Conservation (phyloP, 2,797 vertebrate species). For the Petrocephalus sullivani region DNA sequence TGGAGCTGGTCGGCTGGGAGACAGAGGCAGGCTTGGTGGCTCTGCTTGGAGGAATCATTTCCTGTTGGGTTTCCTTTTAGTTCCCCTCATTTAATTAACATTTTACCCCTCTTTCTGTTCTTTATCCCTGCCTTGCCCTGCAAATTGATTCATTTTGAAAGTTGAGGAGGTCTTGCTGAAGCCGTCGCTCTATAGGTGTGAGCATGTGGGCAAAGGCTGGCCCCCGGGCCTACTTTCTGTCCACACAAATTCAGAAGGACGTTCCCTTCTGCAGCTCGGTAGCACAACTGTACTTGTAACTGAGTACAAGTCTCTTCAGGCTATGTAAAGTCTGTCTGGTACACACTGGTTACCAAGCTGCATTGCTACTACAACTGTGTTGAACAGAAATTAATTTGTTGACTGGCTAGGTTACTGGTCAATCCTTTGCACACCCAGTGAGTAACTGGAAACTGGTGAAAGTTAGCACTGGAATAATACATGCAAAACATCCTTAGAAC, state of each 20-base stretch:
- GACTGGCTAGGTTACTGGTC: not conserved
- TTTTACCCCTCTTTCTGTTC: not conserved
- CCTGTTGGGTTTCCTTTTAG: not conserved
- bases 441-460: not conserved
- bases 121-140: not conserved
- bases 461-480: not conserved
- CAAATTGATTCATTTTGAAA: not conserved
- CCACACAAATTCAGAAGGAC: not conserved
- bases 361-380: not conserved
- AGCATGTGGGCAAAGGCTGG: not conserved
- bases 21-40: not conserved
- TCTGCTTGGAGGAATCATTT: not conserved
- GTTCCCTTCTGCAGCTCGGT: not conserved
- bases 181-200: not conserved
- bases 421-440: not conserved
- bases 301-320: not conserved
- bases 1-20: not conserved
- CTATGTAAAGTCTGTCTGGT: not conserved
- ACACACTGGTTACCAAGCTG: not conserved
- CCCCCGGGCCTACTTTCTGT: not conserved
- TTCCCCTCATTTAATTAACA: not conserved
- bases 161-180: not conserved
- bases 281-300: not conserved
- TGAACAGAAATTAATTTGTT: not conserved
- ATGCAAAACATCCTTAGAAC: not conserved